These are phyloP conservation scores for Polyommatus iphigenia DNA, from an alignment of 2,888 invertebrate species.

Conservation along the genomic window DNA sequence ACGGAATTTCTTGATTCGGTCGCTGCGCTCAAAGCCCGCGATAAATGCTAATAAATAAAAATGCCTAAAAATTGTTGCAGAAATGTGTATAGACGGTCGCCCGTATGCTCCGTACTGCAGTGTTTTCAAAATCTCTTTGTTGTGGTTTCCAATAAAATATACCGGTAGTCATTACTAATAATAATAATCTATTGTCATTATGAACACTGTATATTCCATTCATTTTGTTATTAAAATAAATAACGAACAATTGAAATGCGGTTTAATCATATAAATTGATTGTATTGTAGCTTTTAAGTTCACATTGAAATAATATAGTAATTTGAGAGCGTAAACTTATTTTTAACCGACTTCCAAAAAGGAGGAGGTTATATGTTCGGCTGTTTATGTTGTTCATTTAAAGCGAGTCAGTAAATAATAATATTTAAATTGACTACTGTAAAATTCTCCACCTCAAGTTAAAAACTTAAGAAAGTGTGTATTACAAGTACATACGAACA, in stretches of 20 bases:
- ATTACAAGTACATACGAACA: not conserved
- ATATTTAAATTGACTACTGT: not conserved
- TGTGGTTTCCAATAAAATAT: slow-evolving; percentile 2
- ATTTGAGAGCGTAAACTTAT: not conserved
- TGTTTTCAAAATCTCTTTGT: not conserved
- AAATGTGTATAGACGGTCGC: too few species aligned
- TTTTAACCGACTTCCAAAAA: too few species aligned
- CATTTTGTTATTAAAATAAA: not conserved
- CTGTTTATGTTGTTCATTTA: not conserved
- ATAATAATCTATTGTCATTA: not conserved
- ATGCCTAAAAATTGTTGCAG: too few species aligned
- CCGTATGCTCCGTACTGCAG: not conserved
- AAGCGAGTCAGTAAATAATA: not conserved
- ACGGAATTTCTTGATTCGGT: too few species aligned
- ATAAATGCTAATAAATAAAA: too few species aligned
- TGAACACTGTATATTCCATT: not conserved
- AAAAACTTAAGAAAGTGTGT: not conserved
- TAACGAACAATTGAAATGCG: not conserved
- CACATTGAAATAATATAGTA: not conserved
- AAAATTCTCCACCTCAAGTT: not conserved
- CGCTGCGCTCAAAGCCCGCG: too few species aligned
- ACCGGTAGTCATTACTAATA: not conserved
- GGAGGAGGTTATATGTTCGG: too few species aligned
- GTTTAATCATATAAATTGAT: not conserved
- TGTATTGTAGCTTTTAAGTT: not conserved